Evolutionary conservation across 1,140 invertebrate species (phyloP), one percentile per base, ranked within the genome.

Genomic region (Oryzaephilus surinamensis): DNA sequence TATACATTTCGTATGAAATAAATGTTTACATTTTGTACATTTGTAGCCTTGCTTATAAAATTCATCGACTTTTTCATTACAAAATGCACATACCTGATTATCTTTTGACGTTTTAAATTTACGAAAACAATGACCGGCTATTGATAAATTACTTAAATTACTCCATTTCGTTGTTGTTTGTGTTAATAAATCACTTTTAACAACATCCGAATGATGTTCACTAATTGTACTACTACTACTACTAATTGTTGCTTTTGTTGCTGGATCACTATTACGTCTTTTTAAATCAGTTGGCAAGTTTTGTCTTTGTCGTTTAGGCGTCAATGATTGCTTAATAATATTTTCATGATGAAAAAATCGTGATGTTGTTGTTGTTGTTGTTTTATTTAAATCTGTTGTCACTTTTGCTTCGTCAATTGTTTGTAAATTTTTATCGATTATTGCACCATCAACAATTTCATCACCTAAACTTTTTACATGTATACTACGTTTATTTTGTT

Each of bases 11-110:
- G 80, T 74, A 37, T 73, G 75, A 19, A 77, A 64, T 6, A 83
- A 77, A 12, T 77, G 77, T 40, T 81, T 81, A 55, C 84, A 86
- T 52, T 85, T 81, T 38, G 86, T 84, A 52, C 89, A 92, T 53
- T 89, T 89, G n/a, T n/a, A n/a, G n/a, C n/a, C n/a, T n/a, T n/a
- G n/a, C n/a, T n/a, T n/a, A n/a, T n/a, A n/a, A n/a, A n/a, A n/a
- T n/a, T n/a, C n/a, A 57, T 93, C 87, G 60, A 88, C 90, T 1
- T 83, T 61, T 38, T 84, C 74, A 57, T 87, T 84, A 58, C 88
- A 93, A 50, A 77, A 77, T 38, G 76, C 70, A 56, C 89, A 93
- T 24, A n/a, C n/a, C n/a, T n/a, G n/a, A 39, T 84, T 83, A 55
- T 84, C 81, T 0, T 85, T 86, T 48, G 86, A 81, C 4, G 79